Base-by-base conservation (phyloP, 2,113 vertebrate species). In the Maccullochella peelii region DNA sequence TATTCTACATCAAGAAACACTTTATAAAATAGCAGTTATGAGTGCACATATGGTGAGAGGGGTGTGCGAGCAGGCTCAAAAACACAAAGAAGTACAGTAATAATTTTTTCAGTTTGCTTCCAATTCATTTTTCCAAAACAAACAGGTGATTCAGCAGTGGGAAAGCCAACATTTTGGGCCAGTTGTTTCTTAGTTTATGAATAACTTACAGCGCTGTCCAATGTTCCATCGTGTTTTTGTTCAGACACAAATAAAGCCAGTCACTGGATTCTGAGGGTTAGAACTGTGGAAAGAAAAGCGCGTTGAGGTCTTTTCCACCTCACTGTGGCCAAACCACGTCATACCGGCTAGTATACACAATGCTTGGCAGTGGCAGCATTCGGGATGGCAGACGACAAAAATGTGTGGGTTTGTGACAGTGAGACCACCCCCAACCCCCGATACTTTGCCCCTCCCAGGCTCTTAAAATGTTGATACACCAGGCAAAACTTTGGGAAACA, bases 71-170 rank as follows among this genome's bases (percentile, higher is more conserved):
- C 27, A 8, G 61, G 30, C 68, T 65, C 10, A 30, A 8, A 71
- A 88, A 84, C 55, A 91, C 87, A 92, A 78, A 85, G 87, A 50
- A 16, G 50, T 61, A 79, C 91, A 90, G 86, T 88, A 30, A 88
- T 61, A 14, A 7, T 57, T 52, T 87, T 52, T 69, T 59, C 40
- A 42, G 5, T 80, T 78, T 85, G 63, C 78, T 63, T 77, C 65
- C 77, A 77, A 30, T 67, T 89, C 42, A 59, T 85, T 90, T 93
- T 92, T 89, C 92, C 92, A 92, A 92, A 86, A 93, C 93, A 94
- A 93, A 84, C 93, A 92, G 88, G 90, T 93, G 93, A 93, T 88
- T 94, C 91, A 92, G 92, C 82, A 49, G 55, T 30, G 68, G 79
- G 71, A 82, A 86, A 20, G 70, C 58, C 83, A 79, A 70, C 61